Percentiles rank a stretch among this genome's conserved stretches.
phyloP scores from a whole-genome alignment of 2,797 vertebrate genomes.

The Hapalemur alaotrensis region DNA sequence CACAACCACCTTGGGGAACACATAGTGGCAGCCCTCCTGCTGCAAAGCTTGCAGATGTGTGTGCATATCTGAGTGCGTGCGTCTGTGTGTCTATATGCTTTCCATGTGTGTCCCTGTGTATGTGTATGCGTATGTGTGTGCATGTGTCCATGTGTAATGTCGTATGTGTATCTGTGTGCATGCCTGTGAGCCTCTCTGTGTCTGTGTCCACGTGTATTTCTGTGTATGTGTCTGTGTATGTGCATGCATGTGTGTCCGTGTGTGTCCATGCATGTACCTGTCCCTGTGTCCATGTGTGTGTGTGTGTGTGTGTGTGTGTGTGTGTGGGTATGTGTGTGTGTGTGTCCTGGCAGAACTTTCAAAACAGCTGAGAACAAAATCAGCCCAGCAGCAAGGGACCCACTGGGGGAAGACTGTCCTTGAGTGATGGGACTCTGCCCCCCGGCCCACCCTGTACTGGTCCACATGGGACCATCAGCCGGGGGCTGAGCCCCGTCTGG shows the following conservation, averaged over 20 bases:
- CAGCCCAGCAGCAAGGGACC: neutral
- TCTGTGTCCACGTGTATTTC: neutral
- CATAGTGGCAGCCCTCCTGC: no score
- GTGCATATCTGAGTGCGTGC: neutral
- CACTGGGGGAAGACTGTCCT: fast-evolving
- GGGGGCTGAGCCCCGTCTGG: neutral
- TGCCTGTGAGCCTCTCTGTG: neutral
- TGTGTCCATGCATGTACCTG: neutral
- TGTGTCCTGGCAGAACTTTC: neutral
- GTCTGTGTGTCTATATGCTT: neutral
- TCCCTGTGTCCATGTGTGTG: neutral
- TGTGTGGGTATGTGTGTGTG: fast-evolving
- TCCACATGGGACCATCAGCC: neutral
- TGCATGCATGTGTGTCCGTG: neutral
- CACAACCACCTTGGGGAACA: no score
- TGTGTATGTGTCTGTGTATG: fast-evolving
- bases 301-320: neutral
- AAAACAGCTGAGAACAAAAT: neutral
- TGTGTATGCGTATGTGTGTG: neutral
- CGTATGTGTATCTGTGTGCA: neutral
- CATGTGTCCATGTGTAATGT: neutral
- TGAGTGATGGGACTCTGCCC: neutral
- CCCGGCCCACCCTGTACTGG: fast-evolving
- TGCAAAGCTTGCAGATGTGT: fast-evolving
- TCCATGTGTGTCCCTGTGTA: neutral